phyloP scores from a whole-genome alignment of 1,140 invertebrate genomes.

The Nylanderia fulva region DNA sequence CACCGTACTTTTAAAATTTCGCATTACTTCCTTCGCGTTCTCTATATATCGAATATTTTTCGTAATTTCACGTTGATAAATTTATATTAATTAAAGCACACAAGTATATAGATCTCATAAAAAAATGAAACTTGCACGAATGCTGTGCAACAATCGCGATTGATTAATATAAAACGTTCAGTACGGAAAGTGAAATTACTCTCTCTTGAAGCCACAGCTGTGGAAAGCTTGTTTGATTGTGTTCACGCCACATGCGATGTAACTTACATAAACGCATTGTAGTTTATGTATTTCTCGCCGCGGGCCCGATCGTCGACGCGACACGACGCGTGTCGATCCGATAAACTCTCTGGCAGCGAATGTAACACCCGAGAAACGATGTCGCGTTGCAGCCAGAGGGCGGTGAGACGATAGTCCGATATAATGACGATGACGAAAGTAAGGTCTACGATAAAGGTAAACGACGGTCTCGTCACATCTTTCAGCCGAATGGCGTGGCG shows the following conservation, averaged over 20 bases:
- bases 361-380: conserved; percentile 13
- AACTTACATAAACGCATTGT: conserved; percentile 33
- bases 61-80: background rate
- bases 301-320: conserved; percentile 27
- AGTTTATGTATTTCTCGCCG: conserved; percentile 35
- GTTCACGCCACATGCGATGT: background rate
- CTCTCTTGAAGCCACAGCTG: background rate
- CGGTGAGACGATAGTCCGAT: conserved; percentile 43
- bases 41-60: background rate
- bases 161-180: background rate
- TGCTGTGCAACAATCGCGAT: background rate
- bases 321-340: conserved; percentile 31
- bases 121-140: background rate
- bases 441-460: conserved; percentile 70
- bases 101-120: background rate
- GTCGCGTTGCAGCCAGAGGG: background rate
- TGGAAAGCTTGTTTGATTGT: background rate
- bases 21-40: background rate
- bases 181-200: background rate
- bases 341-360: conserved; percentile 41
- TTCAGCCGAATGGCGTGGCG: conserved; percentile 58
- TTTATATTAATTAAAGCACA: background rate
- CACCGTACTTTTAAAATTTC: background rate
- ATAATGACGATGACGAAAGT: conserved; percentile 66
- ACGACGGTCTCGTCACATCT: conserved; percentile 71